Conservation (phyloP, 2,113 vertebrate genomes). For the Microtus montanus region DNA sequence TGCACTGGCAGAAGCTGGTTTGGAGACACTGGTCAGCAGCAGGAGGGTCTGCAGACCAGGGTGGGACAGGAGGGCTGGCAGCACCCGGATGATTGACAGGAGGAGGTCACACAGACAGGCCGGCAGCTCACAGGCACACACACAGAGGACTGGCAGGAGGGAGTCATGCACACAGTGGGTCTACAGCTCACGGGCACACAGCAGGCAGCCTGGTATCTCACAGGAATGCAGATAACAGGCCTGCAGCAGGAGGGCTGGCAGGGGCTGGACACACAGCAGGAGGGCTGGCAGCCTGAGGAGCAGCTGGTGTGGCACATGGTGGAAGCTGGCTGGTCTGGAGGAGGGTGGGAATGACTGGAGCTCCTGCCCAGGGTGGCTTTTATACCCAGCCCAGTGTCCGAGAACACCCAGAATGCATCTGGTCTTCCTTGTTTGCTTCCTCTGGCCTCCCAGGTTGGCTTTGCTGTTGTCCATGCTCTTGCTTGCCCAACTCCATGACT, state of each 20-base stretch:
- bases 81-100: too few species aligned
- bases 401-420: too few species aligned
- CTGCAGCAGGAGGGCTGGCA: background rate
- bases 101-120: too few species aligned
- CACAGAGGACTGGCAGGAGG: too few species aligned
- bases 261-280: background rate
- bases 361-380: background rate
- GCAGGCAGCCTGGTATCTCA: too few species aligned
- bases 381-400: background rate
- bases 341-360: background rate
- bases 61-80: too few species aligned
- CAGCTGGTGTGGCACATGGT: constrained; percentile 55
- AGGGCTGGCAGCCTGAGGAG: background rate
- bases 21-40: background rate
- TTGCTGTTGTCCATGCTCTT: background rate
- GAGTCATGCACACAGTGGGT: too few species aligned
- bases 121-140: too few species aligned
- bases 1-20: background rate
- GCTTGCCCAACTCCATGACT: background rate
- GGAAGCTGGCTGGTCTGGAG: background rate
- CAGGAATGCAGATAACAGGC: too few species aligned
- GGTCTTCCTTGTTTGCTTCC: constrained; percentile 19
- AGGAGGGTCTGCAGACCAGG: too few species aligned
- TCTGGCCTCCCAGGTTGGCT: background rate
- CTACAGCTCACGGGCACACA: too few species aligned